Percentiles rank a stretch among this genome's conserved stretches.
Evolutionary conservation across 2,113 vertebrate species (phyloP).

Genomic region (Chrysemys picta): DNA sequence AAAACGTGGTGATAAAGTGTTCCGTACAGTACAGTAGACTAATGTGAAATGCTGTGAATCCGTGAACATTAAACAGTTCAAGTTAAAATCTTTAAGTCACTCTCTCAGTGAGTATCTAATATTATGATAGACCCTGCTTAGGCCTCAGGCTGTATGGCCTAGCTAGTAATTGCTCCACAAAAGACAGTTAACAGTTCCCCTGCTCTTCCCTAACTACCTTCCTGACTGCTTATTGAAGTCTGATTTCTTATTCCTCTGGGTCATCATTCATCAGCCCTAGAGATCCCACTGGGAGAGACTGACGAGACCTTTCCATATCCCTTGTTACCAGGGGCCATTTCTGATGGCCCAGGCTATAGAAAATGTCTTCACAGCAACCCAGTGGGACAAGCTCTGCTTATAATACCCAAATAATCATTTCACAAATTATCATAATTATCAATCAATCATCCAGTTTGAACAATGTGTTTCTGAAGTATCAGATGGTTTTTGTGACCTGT

Average conservation of each 20-base stretch:
- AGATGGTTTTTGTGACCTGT: slow-evolving; percentile 89
- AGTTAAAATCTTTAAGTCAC: rapidly evolving
- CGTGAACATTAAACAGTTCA: rapidly evolving
- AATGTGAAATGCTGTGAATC: rapidly evolving
- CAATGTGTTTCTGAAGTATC: slow-evolving; percentile 71
- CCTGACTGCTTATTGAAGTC: slow-evolving; percentile 80
- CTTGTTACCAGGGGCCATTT: slow-evolving; percentile 82
- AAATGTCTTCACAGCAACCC: slow-evolving; percentile 78
- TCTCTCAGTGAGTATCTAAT: not conserved
- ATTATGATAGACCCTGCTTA: not conserved
- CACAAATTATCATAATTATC: slow-evolving; percentile 97
- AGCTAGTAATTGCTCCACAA: slow-evolving; percentile 70
- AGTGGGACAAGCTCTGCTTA: slow-evolving; percentile 78
- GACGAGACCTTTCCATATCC: slow-evolving; percentile 71
- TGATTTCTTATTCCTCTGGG: slow-evolving; percentile 78
- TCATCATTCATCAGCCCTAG: slow-evolving; percentile 79
- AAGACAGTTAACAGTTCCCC: slow-evolving; percentile 79
- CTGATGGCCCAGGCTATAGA: slow-evolving; percentile 76
- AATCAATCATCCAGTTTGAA: slow-evolving; percentile 90
- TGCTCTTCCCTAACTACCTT: slow-evolving; percentile 65
- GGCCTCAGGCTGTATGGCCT: slow-evolving; percentile 67
- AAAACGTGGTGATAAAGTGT: not conserved
- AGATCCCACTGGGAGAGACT: slow-evolving; percentile 67
- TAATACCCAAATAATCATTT: slow-evolving; percentile 96
- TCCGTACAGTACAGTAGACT: not conserved